These are phyloP conservation scores for Peromyscus eremicus DNA, from an alignment of 2,797 vertebrate genomes.

Conservation along the genomic window DNA sequence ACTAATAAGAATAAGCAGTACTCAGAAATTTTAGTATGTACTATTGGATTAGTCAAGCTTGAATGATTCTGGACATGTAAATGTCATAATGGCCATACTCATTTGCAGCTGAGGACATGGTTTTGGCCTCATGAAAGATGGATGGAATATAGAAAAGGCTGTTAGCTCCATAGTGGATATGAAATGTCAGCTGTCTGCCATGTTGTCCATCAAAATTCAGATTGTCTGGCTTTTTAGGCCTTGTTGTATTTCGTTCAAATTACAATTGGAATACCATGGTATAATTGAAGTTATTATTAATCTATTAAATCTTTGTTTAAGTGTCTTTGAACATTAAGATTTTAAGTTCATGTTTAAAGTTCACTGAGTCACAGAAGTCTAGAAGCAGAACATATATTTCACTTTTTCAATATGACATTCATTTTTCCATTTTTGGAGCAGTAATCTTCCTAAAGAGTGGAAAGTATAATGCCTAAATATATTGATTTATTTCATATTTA, in stretches of 20 bases:
- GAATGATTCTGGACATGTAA: constrained; percentile 64
- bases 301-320: constrained; percentile 45
- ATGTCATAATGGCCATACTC: constrained; percentile 49
- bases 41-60: background rate
- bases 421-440: constrained; percentile 44
- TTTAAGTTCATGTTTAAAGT: constrained; percentile 59
- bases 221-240: background rate
- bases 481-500: constrained; percentile 43
- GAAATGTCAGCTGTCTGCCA: constrained; percentile 33
- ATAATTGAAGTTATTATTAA: constrained; percentile 32
- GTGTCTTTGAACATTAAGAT: constrained; percentile 6
- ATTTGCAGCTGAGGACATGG: constrained; percentile 36
- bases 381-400: background rate
- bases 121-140: constrained; percentile 53
- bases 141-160: background rate
- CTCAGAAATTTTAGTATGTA: constrained; percentile 35
- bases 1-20: constrained; percentile 14
- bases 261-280: background rate
- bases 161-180: constrained; percentile 46
- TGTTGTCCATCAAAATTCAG: constrained; percentile 44
- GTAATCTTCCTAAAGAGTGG: background rate
- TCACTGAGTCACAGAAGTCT: background rate
- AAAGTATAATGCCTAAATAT: background rate
- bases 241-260: constrained; percentile 46
- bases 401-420: background rate